phyloP scores from a whole-genome alignment of 2,888 invertebrate genomes.

The Dilophus febrilis region DNA sequence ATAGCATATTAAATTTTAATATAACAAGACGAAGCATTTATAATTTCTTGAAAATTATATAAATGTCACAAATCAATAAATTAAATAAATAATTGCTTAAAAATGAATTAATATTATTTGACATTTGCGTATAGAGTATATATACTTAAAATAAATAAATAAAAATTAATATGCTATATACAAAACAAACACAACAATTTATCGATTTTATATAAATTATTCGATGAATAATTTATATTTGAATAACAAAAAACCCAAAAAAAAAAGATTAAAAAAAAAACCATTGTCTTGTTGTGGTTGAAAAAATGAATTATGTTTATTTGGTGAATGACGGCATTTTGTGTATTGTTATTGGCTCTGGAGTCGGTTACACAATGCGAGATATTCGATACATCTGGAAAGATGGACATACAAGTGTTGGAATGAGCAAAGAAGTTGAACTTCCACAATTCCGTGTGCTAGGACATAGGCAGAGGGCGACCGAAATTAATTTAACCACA shows the following conservation, averaged over 20 bases:
- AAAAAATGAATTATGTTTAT: conserved; percentile 11
- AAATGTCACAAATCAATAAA: too few species aligned
- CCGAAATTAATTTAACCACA: conserved; percentile 89
- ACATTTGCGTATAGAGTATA: too few species aligned
- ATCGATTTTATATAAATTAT: too few species aligned
- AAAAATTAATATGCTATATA: too few species aligned
- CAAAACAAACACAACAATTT: too few species aligned
- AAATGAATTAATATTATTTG: too few species aligned
- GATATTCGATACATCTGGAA: conserved; percentile 96
- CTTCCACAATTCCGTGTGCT: conserved; percentile 93
- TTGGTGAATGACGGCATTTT: conserved; percentile 23
- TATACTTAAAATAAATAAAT: too few species aligned
- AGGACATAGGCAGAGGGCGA: conserved; percentile 87
- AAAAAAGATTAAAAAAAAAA: conserved; percentile 5
- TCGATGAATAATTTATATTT: too few species aligned
- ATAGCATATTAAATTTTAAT: too few species aligned
- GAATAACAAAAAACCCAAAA: conserved; percentile 5
- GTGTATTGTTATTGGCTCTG: conserved; percentile 19
- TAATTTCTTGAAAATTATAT: too few species aligned
- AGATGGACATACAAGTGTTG: conserved; percentile 82
- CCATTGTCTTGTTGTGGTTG: conserved; percentile 7
- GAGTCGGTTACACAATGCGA: conserved; percentile 95
- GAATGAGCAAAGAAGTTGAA: conserved; percentile 89
- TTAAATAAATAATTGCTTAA: too few species aligned
- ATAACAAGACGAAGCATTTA: too few species aligned